Evolutionary conservation across 2,113 vertebrate genomes (phyloP), one percentile per base, ranked within the genome.

Genomic region (Xenus cinereus): DNA sequence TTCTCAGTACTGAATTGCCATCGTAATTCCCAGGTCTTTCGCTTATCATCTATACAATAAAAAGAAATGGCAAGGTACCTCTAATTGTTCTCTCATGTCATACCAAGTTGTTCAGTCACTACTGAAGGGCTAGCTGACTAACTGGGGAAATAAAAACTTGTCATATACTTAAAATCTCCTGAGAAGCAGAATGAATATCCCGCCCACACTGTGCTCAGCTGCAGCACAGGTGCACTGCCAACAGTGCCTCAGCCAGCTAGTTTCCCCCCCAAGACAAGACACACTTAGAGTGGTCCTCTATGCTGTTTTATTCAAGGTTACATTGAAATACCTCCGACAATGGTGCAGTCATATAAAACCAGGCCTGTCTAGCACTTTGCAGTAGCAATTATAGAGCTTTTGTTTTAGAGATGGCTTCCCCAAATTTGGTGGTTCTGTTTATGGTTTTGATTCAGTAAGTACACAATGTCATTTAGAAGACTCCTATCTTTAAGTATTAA

Each of bases 181-280:
- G 1, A 56, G 73, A 53, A 76, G 27, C 2, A 6, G 30, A 68
- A 50, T 56, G 10, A 48, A 30, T 51, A 12, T 37, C n/a, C 23
- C 0, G 0, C n/a, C 33, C 24, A 79, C 14, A 2, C 13, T n/a
- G n/a, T 0, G 0, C 33, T 68, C 51, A 37, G 33, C 43, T n/a
- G 41, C 22, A 21, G 27, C 63, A 28, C 0, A 2, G 4, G 18
- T 43, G 24, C 16, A 0, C 21, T 84, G 78, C 32, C 71, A 74
- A 33, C 28, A 39, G 22, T 6, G 6, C 23, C 53, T 76, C 60
- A 63, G 66, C 30, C 67, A 63, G 17, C 2, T 6, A 32, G n/a
- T 46, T 67, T 72, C 41, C 68, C 8, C 8, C n/a, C 7, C 0
- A 0, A 51, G 26, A 50, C 10, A 50, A 43, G 26, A 11, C n/a